Evolutionary conservation across 1,140 invertebrate genomes (phyloP).

Genomic region (Tetragonula clypearis): DNA sequence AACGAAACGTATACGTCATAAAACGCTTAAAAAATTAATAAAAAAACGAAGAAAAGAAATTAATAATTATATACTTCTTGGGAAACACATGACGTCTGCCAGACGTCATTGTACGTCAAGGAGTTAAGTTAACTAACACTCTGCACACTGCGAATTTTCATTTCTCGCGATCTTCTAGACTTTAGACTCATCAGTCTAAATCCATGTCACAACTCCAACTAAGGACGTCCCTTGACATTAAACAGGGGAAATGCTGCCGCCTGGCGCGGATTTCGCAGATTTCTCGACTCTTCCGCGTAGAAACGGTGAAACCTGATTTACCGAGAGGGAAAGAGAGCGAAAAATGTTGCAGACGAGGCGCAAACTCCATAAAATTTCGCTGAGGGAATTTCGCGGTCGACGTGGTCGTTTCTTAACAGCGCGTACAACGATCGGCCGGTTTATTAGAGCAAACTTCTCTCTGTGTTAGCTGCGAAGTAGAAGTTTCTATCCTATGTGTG

Average conservation of each 20-base stretch:
- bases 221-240: too few relatives aligned
- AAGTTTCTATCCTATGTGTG: not conserved
- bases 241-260: not conserved
- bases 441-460: conserved; percentile 2
- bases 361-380: not conserved
- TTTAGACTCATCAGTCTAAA: too few relatives aligned
- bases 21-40: too few relatives aligned
- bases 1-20: too few relatives aligned
- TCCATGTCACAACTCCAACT: not conserved
- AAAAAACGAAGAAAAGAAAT: too few relatives aligned
- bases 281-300: not conserved
- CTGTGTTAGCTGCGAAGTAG: not conserved
- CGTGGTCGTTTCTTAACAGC: conserved; percentile 11
- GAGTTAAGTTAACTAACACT: too few relatives aligned
- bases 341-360: not conserved
- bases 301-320: not conserved
- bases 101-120: too few relatives aligned
- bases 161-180: too few relatives aligned
- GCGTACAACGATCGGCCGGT: conserved; percentile 7
- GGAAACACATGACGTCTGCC: too few relatives aligned
- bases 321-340: too few relatives aligned
- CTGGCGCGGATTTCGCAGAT: not conserved
- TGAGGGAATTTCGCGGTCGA: not conserved
- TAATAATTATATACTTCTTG: too few relatives aligned
- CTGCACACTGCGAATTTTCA: too few relatives aligned